A percentile compares a stretch with the other conserved stretches of the same genome.
These are phyloP conservation scores for Coracopsis vasa DNA, from an alignment of 2,113 vertebrate species.

Conservation along the genomic window DNA sequence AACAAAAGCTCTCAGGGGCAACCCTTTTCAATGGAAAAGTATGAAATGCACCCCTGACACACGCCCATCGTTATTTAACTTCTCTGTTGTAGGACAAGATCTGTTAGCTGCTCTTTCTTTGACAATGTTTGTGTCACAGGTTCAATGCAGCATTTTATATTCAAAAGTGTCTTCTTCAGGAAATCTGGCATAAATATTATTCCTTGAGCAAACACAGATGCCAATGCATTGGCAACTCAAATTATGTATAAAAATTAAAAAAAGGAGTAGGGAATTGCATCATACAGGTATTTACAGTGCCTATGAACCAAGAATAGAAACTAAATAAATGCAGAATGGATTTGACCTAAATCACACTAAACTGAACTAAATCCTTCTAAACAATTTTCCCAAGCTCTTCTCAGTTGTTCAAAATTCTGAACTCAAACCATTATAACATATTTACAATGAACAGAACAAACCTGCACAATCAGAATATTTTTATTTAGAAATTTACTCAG, in stretches of 20 bases:
- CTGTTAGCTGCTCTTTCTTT: not conserved
- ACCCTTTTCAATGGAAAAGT: not conserved
- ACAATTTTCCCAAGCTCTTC: not conserved
- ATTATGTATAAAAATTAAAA: not conserved
- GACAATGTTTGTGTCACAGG: not conserved
- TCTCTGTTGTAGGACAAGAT: not conserved
- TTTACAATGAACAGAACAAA: not conserved
- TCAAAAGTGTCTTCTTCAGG: not conserved
- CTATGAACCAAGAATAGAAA: not conserved
- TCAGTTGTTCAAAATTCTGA: not conserved
- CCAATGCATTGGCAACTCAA: not conserved
- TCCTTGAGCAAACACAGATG: not conserved
- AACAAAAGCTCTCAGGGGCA: not conserved
- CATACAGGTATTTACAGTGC: not conserved
- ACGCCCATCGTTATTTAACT: not conserved
- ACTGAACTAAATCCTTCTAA: not conserved
- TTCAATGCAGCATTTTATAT: not conserved
- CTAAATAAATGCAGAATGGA: not conserved
- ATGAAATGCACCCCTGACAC: not conserved
- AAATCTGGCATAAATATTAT: not conserved
- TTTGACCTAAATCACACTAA: not conserved
- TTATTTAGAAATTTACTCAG: not conserved
- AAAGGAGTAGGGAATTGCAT: not conserved
- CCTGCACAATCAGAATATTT: not conserved
- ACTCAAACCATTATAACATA: not conserved